A percentile compares a stretch with the other conserved stretches of the same genome.
Evolutionary conservation across 92 coral and sea anemone genomes (phyloP).

Genomic region (Pocillopora grandis): DNA sequence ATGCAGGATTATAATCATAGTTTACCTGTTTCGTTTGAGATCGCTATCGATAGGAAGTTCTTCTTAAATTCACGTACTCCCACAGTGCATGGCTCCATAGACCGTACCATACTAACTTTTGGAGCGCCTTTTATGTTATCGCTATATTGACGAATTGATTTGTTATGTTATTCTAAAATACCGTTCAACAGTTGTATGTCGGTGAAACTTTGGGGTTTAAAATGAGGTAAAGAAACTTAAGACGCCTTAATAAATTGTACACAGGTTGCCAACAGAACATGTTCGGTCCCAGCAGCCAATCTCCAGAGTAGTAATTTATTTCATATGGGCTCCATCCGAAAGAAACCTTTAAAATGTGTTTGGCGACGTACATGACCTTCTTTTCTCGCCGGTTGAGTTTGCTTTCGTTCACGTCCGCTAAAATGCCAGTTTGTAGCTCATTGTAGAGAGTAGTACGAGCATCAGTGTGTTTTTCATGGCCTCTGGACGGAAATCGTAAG

Average conservation of each 20-base stretch:
- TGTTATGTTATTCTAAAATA: conserved; percentile 38
- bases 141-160: conserved; percentile 58
- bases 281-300: conserved; percentile 84
- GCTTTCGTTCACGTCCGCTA: conserved; percentile 31
- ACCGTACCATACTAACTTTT: conserved; percentile 83
- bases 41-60: conserved; percentile 40
- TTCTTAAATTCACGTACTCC: conserved; percentile 62
- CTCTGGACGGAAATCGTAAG: conserved; percentile 57
- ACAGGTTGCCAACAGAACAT: conserved; percentile 80
- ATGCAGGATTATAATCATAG: background rate
- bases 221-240: background rate
- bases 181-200: conserved; percentile 45
- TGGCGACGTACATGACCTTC: conserved; percentile 60
- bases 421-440: conserved; percentile 40
- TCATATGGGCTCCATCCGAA: conserved; percentile 74
- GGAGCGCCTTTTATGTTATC: conserved; percentile 72
- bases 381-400: conserved; percentile 51
- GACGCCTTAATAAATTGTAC: conserved; percentile 16
- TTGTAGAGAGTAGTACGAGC: conserved; percentile 37
- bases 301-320: conserved; percentile 76
- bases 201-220: conserved; percentile 48
- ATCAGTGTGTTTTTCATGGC: conserved; percentile 56
- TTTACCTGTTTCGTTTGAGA: conserved; percentile 49
- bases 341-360: conserved; percentile 44
- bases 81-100: conserved; percentile 66